A percentile compares a stretch with the other conserved stretches of the same genome.
These are phyloP conservation scores for Setipinna tenuifilis DNA, from an alignment of 2,797 vertebrate species.

Conservation along the genomic window DNA sequence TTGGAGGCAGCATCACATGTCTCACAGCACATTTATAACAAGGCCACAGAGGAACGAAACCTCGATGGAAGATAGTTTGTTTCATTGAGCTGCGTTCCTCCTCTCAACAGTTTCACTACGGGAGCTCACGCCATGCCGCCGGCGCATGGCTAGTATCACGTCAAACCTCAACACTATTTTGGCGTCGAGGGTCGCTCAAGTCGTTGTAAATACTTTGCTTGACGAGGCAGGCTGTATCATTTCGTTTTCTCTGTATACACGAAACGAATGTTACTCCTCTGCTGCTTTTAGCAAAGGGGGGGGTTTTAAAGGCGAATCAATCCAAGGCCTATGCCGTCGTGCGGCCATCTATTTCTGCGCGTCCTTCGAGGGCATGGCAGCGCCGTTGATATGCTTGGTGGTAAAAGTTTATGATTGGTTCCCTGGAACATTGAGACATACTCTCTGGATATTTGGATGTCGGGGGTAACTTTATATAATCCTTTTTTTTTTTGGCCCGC, in stretches of 20 bases:
- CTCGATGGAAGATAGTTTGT: not conserved
- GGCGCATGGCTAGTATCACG: not conserved
- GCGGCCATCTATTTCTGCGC: not conserved
- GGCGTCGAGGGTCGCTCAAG: not conserved
- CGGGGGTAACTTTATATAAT: conserved; percentile 55
- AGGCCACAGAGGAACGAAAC: not conserved
- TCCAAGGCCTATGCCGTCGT: not conserved
- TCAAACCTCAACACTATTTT: not conserved
- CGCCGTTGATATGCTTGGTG: not conserved
- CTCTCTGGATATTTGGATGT: conserved; percentile 56
- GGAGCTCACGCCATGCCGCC: not conserved
- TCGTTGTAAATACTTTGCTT: conserved; percentile 1
- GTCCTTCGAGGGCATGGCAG: not conserved
- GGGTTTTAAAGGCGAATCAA: conserved; percentile 16
- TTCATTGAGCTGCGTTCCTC: not conserved
- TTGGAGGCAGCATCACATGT: not conserved
- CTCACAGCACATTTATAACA: not conserved
- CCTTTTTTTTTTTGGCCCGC: conserved; percentile 46
- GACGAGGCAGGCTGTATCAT: not conserved
- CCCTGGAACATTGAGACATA: conserved; percentile 54
- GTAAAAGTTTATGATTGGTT: conserved; percentile 60
- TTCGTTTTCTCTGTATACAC: too few species aligned
- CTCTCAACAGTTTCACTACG: not conserved
- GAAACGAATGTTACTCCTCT: not conserved
- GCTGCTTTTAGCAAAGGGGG: conserved; percentile 2